phyloP scores from a whole-genome alignment of 2,113 vertebrate species.

The Hipposideros armiger region DNA sequence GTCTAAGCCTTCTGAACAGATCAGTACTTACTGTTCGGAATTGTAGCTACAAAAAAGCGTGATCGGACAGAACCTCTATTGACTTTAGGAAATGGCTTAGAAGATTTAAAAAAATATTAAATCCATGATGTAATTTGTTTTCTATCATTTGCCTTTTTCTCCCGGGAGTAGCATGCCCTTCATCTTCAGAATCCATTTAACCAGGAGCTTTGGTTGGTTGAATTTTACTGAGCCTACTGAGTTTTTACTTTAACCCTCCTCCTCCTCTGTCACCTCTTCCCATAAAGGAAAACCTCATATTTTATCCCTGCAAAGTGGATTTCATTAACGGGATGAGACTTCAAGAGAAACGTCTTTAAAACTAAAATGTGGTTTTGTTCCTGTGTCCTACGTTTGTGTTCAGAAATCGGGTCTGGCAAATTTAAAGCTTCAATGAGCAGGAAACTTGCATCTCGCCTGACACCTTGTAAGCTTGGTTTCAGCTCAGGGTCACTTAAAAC shows the following conservation, averaged over 20 bases:
- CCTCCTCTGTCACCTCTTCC: neutral
- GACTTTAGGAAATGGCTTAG: conserved; percentile 50
- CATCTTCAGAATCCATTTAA: conserved; percentile 59
- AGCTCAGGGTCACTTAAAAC: conserved; percentile 82
- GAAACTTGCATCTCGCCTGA: conserved; percentile 79
- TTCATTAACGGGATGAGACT: conserved; percentile 62
- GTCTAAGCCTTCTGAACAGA: neutral
- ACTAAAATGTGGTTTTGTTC: conserved; percentile 37
- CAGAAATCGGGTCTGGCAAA: conserved; percentile 67
- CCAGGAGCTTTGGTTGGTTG: conserved; percentile 50
- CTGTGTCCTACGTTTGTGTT: conserved; percentile 21
- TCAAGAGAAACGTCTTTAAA: conserved; percentile 59
- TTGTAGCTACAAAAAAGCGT: neutral
- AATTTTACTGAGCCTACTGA: conserved; percentile 8
- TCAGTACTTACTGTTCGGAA: neutral
- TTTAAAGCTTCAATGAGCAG: conserved; percentile 80
- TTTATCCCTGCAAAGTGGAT: conserved; percentile 26
- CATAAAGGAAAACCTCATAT: neutral
- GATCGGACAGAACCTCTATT: conserved; percentile 5
- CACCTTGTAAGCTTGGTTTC: conserved; percentile 80
- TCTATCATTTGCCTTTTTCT: conserved; percentile 66
- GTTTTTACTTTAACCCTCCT: conserved; percentile 11
- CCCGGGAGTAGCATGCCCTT: conserved; percentile 39
- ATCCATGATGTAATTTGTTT: conserved; percentile 65
- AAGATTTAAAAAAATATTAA: conserved; percentile 55